Conservation (phyloP, 2,888 invertebrate genomes). For the Charanyca ferruginea region DNA sequence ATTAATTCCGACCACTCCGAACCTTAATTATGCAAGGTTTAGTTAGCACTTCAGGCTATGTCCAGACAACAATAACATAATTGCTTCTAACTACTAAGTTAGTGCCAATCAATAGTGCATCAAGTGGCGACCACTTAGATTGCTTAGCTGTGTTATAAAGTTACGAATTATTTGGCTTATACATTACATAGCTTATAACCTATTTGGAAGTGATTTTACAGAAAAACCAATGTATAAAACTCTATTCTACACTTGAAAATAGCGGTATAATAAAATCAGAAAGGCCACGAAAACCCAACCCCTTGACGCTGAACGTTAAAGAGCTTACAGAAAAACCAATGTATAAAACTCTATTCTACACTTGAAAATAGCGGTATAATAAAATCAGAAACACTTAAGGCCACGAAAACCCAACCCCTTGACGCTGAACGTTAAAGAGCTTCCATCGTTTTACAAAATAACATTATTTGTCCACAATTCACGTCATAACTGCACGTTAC, state of each 20-base stretch:
- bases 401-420: slow-evolving; percentile 4
- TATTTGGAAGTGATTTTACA: too few relatives aligned
- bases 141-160: not conserved
- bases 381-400: slow-evolving; percentile 14
- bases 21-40: slow-evolving; percentile 55
- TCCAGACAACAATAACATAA: slow-evolving; percentile 51
- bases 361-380: slow-evolving; percentile 12
- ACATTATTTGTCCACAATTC: slow-evolving; percentile 49
- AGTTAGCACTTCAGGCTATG: slow-evolving; percentile 50
- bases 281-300: too few relatives aligned
- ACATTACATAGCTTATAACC: too few relatives aligned
- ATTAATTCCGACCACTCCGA: slow-evolving; percentile 44
- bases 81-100: slow-evolving; percentile 43
- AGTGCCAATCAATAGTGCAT: slow-evolving; percentile 37
- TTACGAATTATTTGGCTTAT: not conserved
- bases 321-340: not conserved
- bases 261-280: slow-evolving; percentile 19
- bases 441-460: slow-evolving; percentile 45
- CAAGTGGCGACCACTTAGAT: slow-evolving; percentile 24
- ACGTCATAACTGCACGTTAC: slow-evolving; percentile 44
- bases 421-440: slow-evolving; percentile 17
- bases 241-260: slow-evolving; percentile 2
- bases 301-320: too few relatives aligned
- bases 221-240: not conserved
- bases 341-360: not conserved